Evolutionary conservation across 1,140 invertebrate species (phyloP).

Genomic region (Helicoverpa zea): DNA sequence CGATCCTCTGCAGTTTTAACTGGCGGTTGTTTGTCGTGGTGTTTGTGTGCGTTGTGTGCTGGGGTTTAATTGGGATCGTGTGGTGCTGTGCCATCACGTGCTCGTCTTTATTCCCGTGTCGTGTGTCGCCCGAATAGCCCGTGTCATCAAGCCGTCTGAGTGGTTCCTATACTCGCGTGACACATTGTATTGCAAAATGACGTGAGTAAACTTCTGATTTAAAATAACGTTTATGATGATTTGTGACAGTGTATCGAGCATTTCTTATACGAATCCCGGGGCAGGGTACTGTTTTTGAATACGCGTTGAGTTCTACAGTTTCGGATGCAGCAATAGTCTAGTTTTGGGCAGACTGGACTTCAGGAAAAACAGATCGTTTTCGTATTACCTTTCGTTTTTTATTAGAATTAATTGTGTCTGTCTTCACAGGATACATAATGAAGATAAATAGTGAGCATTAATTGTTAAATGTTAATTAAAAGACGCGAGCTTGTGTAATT

Average conservation of each 20-base stretch:
- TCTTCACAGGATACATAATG: slow-evolving; percentile 32
- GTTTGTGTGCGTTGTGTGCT: slow-evolving; percentile 10
- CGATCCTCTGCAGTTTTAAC: background rate
- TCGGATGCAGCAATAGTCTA: background rate
- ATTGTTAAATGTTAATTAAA: slow-evolving; percentile 48
- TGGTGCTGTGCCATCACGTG: slow-evolving; percentile 23
- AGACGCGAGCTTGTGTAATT: background rate
- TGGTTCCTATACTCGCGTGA: slow-evolving; percentile 12
- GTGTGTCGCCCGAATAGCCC: slow-evolving; percentile 21
- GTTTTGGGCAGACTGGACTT: background rate
- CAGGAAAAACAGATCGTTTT: slow-evolving; percentile 4
- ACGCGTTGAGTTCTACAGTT: background rate
- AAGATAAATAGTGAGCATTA: slow-evolving; percentile 37
- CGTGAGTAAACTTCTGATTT: slow-evolving; percentile 26
- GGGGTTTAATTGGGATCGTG: slow-evolving; percentile 17
- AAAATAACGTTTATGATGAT: no score
- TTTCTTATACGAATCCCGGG: no score
- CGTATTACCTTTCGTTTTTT: slow-evolving; percentile 18
- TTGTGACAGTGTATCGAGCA: no score
- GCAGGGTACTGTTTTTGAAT: background rate
- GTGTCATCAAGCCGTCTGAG: slow-evolving; percentile 15
- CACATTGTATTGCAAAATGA: slow-evolving; percentile 31
- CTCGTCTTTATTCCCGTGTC: slow-evolving; percentile 29
- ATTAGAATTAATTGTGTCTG: slow-evolving; percentile 40
- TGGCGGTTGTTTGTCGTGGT: background rate